phyloP scores from a whole-genome alignment of 1,140 invertebrate genomes.

The Heliothis virescens region DNA sequence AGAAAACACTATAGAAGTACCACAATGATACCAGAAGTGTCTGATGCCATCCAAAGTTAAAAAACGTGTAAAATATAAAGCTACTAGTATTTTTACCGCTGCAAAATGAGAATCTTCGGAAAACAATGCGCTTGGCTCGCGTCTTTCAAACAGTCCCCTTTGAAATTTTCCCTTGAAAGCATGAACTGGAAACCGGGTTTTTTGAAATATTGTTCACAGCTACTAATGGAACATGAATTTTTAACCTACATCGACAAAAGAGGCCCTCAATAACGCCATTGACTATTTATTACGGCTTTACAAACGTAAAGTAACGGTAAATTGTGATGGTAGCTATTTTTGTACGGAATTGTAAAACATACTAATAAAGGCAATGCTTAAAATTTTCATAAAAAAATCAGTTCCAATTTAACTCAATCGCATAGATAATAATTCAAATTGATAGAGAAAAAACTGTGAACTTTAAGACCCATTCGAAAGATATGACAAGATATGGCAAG shows the following conservation, averaged over 20 bases:
- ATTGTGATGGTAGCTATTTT: not conserved
- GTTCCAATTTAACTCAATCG: too few species aligned
- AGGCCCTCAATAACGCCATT: conserved; percentile 13
- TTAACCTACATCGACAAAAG: conserved; percentile 48
- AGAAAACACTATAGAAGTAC: not conserved
- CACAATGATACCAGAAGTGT: conserved; percentile 24
- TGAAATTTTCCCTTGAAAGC: conserved; percentile 52
- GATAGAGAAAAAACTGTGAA: not conserved
- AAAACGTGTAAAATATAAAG: conserved; percentile 53
- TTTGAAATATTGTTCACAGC: conserved; percentile 53
- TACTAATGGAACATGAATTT: conserved; percentile 54
- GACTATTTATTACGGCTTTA: not conserved
- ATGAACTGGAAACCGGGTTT: conserved; percentile 49
- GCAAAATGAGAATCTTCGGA: conserved; percentile 52
- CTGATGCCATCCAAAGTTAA: conserved; percentile 41
- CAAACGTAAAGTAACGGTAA: not conserved
- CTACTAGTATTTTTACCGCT: conserved; percentile 46
- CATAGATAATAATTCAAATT: not conserved
- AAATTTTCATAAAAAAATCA: too few species aligned
- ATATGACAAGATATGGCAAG: too few species aligned
- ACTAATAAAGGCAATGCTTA: too few species aligned
- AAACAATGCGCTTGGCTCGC: conserved; percentile 53
- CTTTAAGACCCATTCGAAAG: too few species aligned
- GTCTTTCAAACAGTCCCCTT: conserved; percentile 51
- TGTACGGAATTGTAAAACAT: too few species aligned